Conservation (phyloP, 2,797 vertebrate species). For the Danio kyathit region DNA sequence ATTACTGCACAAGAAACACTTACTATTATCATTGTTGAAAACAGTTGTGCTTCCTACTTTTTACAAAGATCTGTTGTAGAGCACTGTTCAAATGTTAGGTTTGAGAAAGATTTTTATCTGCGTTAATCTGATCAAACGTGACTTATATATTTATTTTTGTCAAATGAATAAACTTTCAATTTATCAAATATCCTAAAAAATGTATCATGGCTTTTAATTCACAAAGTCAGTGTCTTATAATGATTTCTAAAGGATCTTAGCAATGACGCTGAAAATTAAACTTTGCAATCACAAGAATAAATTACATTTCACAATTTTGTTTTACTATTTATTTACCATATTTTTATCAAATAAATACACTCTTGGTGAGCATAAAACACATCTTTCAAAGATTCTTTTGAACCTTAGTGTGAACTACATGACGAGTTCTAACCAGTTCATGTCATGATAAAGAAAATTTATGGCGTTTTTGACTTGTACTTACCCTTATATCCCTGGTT, state of each 20-base stretch:
- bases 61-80: no score
- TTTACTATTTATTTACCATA: no score
- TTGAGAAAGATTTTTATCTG: no score
- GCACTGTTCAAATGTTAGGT: no score
- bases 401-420: not conserved
- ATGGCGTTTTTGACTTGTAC: not conserved
- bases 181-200: no score
- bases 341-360: not conserved
- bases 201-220: no score
- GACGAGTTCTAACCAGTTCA: slow-evolving; percentile 1
- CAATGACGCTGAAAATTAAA: not conserved
- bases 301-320: not conserved
- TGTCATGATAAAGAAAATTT: slow-evolving; percentile 6
- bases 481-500: slow-evolving; percentile 89
- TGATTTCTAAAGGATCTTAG: not conserved
- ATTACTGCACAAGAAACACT: no score
- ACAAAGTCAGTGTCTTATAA: not conserved
- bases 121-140: no score
- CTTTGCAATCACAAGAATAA: not conserved
- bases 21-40: no score
- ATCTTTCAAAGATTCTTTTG: not conserved
- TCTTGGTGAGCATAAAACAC: not conserved
- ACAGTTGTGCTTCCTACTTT: no score
- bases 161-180: no score
- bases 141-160: no score